Evolutionary conservation across 2,113 vertebrate species (phyloP).

Genomic region (Rhipidura dahli): DNA sequence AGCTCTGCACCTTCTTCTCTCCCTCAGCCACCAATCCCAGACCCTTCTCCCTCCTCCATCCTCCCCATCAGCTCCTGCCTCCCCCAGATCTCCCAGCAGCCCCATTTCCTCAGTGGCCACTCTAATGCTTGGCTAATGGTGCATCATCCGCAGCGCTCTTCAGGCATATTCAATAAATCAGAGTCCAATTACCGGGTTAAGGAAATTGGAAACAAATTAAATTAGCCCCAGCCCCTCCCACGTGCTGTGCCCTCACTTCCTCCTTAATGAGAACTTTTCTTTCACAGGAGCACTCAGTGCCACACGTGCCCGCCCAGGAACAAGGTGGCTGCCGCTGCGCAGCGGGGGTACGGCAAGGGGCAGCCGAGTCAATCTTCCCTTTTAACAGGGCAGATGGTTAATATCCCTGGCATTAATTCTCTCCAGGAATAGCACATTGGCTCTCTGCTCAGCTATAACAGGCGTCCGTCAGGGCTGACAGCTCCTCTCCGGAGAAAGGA

Average conservation of each 20-base stretch:
- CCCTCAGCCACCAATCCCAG: neutral
- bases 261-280: conserved; percentile 56
- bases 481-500: conserved; percentile 14
- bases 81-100: neutral
- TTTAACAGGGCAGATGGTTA: conserved; percentile 53
- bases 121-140: conserved; percentile 60
- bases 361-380: neutral
- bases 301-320: neutral
- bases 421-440: conserved; percentile 10
- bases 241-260: conserved; percentile 41
- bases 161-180: conserved; percentile 70
- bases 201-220: conserved; percentile 74
- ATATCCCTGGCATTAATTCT: conserved; percentile 41
- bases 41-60: neutral
- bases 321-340: neutral
- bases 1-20: neutral
- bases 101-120: neutral
- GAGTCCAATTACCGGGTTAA: conserved; percentile 71
- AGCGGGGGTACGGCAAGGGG: neutral
- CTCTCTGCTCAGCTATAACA: conserved; percentile 35
- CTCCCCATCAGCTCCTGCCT: neutral
- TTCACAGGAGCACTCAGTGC: neutral
- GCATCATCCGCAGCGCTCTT: neutral
- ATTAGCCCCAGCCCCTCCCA: conserved; percentile 68
- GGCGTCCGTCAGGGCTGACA: conserved; percentile 51